Evolutionary conservation across 2,113 vertebrate genomes (phyloP), one percentile per base, ranked within the genome.

Genomic region (Periophthalmus modestus): DNA sequence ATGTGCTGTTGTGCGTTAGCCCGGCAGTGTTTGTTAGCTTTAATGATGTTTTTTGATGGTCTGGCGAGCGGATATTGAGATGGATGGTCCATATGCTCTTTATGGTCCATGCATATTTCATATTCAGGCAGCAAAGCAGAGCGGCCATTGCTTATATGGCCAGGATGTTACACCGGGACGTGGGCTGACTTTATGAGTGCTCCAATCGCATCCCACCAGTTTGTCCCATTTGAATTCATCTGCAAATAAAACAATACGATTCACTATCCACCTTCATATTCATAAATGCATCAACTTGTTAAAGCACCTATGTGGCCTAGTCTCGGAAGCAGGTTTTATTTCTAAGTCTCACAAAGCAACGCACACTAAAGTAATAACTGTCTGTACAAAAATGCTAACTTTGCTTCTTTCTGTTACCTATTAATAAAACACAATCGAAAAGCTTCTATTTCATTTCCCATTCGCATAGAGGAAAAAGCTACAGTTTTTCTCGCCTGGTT

Each of bases 1-100:
- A 85, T 87, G 88, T 82, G 85, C 79, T 78, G 77, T 82, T 71
- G 74, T 34, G 80, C 43, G 65, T 23, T 16, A n/a, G 78, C 10
- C n/a, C 7, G 61, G 50, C 36, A 39, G 83, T 89, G 88, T 87
- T 82, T 88, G 79, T 85, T 86, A 39, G 68, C 61, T 87, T 88
- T 91, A 89, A 89, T 91, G 87, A 88, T 91, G 82, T 87, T 89
- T 81, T 91, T 86, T 89, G 85, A 92, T 87, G 89, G 87, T 85
- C 74, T 72, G 77, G 74, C 73, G 88, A 82, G 84, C 83, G 80
- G 89, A 90, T 91, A 92, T 91, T 91, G 88, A 89, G 90, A 91
- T 86, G 73, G 89, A 91, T 92, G 90, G 88, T 87, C 90, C 90
- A 89, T 91, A 92, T 92, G 91, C 89, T 91, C 90, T 91, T 92